phyloP scores from a whole-genome alignment of 53 echinoderm and acorn worm genomes.

The Temnopleurus reevesii region DNA sequence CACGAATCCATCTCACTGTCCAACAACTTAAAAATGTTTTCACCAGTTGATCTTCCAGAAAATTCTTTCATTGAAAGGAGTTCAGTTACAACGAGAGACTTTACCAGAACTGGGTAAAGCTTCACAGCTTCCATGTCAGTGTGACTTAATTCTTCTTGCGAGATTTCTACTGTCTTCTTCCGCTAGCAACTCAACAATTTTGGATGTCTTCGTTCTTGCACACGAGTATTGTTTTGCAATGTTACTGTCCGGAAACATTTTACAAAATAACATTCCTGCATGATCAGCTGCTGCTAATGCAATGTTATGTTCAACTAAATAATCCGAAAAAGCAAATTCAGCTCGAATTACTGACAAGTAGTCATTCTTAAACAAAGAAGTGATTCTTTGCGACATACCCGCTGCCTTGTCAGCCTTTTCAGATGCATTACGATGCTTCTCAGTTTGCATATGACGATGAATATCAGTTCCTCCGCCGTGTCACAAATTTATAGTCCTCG shows the following conservation, averaged over 20 bases:
- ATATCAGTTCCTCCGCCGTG: too few relatives aligned
- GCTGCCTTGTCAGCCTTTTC: too few relatives aligned
- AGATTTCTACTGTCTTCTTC: background rate
- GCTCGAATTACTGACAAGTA: too few relatives aligned
- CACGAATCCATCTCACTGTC: background rate
- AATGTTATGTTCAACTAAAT: slow-evolving; percentile 9
- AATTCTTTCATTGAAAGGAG: background rate
- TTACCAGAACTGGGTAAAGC: background rate
- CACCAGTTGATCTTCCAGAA: background rate
- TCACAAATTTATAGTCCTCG: too few relatives aligned
- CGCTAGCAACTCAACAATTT: background rate
- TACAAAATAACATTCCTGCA: background rate
- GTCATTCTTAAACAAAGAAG: too few relatives aligned
- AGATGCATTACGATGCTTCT: too few relatives aligned
- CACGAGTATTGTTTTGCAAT: slow-evolving; percentile 24
- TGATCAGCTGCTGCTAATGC: slow-evolving; percentile 4
- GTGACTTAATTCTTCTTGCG: too few relatives aligned
- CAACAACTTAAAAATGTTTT: background rate
- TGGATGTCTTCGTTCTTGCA: background rate
- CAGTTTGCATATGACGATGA: too few relatives aligned
- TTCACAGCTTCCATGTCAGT: background rate
- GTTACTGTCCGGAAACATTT: slow-evolving; percentile 26
- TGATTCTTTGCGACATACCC: too few relatives aligned
- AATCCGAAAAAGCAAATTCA: background rate
- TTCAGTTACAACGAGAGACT: background rate